A percentile compares a stretch with the other conserved stretches of the same genome.
Evolutionary conservation across 2,797 vertebrate species (phyloP).

Genomic region (Buceros bicornis): DNA sequence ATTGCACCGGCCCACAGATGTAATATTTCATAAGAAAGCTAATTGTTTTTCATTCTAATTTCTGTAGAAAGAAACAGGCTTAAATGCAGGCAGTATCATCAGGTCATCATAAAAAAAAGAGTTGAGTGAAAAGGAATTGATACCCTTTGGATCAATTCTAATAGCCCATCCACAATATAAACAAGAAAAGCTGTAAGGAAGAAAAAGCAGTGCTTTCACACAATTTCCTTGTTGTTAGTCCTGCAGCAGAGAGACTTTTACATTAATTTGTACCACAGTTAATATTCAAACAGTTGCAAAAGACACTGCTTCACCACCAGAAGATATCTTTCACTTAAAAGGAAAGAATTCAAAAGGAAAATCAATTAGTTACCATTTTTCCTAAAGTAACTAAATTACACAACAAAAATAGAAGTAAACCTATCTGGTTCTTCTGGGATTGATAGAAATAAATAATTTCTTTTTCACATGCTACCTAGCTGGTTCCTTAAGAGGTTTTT

Average conservation of each 20-base stretch:
- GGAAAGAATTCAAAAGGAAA: background rate
- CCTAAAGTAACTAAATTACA: background rate
- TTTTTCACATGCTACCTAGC: rapidly evolving
- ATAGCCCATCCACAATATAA: background rate
- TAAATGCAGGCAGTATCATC: background rate
- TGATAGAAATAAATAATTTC: background rate
- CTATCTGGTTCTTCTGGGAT: background rate
- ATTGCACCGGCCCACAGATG: background rate
- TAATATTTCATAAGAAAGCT: conserved; percentile 7
- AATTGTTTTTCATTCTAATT: conserved; percentile 24
- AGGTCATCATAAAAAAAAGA: background rate
- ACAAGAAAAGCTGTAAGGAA: background rate
- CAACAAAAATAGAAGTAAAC: background rate
- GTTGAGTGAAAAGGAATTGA: background rate
- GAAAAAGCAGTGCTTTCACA: background rate
- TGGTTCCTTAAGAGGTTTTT: background rate
- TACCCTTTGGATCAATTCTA: background rate
- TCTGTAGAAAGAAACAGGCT: background rate
- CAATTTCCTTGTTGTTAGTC: background rate
- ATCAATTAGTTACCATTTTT: background rate
- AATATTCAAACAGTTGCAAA: background rate
- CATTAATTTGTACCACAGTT: background rate
- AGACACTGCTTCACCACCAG: background rate
- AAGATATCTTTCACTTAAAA: background rate
- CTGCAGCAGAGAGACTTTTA: background rate